Percentiles rank a stretch among this genome's conserved stretches.
phyloP scores from a whole-genome alignment of 2,888 invertebrate genomes.

The Drosophila nigritarsus region DNA sequence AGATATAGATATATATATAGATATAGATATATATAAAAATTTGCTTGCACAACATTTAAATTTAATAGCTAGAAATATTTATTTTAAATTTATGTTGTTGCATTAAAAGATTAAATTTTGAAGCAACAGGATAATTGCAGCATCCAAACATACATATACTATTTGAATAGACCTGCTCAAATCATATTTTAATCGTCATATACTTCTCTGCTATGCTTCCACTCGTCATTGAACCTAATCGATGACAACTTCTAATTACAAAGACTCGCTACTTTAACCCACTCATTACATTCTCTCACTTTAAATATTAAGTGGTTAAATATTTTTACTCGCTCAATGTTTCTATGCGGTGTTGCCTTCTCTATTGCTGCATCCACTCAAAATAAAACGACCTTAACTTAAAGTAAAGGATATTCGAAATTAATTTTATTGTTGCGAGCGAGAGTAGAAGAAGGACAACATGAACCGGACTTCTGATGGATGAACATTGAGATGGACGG shows the following conservation, averaged over 20 bases:
- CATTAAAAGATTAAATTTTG: not conserved
- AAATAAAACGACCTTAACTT: constrained; percentile 41
- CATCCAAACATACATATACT: not conserved
- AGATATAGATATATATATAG: not conserved
- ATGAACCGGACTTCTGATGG: constrained; percentile 52
- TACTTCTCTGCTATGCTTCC: not conserved
- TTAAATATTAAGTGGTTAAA: not conserved
- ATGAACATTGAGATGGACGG: constrained; percentile 39
- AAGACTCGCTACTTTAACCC: not conserved
- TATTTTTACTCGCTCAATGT: not conserved
- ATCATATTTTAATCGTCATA: not conserved
- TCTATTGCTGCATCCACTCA: constrained; percentile 37
- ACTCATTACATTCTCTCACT: not conserved
- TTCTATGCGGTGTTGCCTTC: constrained; percentile 7
- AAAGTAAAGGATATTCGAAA: constrained; percentile 31
- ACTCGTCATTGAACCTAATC: not conserved
- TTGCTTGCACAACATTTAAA: not conserved
- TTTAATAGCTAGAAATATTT: not conserved
- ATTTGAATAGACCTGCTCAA: not conserved
- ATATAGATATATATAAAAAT: not conserved
- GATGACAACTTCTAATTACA: not conserved
- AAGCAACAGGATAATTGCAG: not conserved
- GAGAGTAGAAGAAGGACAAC: constrained; percentile 46
- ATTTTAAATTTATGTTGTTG: not conserved
- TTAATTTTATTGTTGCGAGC: constrained; percentile 20